These are phyloP conservation scores for Pteronura brasiliensis DNA, from an alignment of 2,113 vertebrate species.

Conservation along the genomic window DNA sequence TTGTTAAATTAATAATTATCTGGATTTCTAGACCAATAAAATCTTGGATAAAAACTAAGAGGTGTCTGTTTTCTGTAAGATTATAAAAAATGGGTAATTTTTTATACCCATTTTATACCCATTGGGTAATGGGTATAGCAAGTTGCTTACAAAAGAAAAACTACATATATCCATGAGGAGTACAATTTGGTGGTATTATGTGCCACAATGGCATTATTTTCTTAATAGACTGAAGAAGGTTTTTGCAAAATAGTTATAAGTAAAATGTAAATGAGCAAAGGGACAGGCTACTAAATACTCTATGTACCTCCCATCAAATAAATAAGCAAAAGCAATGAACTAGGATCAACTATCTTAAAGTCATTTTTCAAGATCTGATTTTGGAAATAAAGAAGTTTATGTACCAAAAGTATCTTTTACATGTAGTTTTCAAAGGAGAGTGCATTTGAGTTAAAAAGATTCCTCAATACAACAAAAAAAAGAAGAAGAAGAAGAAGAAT, in stretches of 20 bases:
- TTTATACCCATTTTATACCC: too few relatives aligned
- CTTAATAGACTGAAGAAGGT: neutral
- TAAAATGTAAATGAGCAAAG: neutral
- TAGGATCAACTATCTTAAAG: neutral
- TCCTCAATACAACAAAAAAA: neutral
- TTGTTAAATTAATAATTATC: neutral
- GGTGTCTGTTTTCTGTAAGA: neutral
- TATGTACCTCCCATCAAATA: neutral
- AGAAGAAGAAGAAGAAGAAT: too few relatives aligned
- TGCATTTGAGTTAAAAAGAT: neutral
- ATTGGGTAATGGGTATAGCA: neutral
- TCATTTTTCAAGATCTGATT: slow-evolving; percentile 21
- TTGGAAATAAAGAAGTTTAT: neutral
- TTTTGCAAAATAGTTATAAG: slow-evolving; percentile 15
- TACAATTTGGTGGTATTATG: neutral
- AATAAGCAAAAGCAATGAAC: neutral
- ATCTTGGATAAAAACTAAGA: neutral
- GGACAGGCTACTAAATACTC: neutral
- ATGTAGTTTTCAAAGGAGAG: neutral
- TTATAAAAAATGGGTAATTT: too few relatives aligned
- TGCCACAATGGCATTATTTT: neutral
- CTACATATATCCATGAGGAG: neutral
- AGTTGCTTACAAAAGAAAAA: neutral
- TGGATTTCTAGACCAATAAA: slow-evolving; percentile 10
- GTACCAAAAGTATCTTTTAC: neutral